Percentiles rank a stretch among this genome's conserved stretches.
Conservation (phyloP, 2,888 invertebrate species). For the Bimastos eiseni region DNA sequence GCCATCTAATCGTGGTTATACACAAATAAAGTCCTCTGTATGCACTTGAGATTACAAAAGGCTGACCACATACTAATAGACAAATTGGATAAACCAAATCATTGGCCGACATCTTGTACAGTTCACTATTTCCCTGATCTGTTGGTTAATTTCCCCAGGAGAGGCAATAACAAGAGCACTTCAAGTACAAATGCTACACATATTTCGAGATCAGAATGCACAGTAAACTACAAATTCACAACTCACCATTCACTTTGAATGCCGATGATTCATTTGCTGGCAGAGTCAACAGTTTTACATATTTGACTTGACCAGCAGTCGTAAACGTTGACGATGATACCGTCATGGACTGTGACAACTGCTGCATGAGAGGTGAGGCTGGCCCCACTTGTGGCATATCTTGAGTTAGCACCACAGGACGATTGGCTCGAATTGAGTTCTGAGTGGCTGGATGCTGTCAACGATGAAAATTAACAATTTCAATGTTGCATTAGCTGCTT, state of each 20-base stretch:
- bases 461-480: not conserved
- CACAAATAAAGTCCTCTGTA: too few species aligned
- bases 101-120: not conserved
- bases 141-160: not conserved
- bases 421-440: not conserved
- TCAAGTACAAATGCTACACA: not conserved
- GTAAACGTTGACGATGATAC: not conserved
- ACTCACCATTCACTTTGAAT: not conserved
- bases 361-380: not conserved
- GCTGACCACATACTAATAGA: not conserved
- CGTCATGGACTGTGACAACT: not conserved
- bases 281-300: conserved; percentile 6
- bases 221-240: not conserved
- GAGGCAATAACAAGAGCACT: not conserved
- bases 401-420: not conserved
- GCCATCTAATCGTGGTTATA: too few species aligned
- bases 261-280: not conserved
- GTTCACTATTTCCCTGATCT: not conserved
- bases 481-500: not conserved
- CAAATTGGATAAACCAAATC: not conserved
- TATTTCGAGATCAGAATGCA: not conserved
- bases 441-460: not conserved
- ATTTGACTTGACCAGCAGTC: not conserved
- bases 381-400: not conserved
- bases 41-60: too few species aligned